Evolutionary conservation across 1,140 invertebrate genomes (phyloP), one percentile per base, ranked within the genome.

Genomic region (Pseudomyrmex dendroicus): DNA sequence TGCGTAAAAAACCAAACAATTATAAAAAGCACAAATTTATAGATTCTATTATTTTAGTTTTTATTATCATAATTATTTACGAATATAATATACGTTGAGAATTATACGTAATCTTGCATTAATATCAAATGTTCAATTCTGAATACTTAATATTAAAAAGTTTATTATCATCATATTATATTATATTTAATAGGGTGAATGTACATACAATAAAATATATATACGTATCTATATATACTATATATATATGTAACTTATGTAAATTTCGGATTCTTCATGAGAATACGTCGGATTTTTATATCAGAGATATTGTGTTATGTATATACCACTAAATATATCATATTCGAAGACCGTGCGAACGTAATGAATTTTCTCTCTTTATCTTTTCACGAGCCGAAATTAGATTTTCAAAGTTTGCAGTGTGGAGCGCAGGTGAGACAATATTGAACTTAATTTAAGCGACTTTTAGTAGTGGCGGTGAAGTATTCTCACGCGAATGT

Each of bases 401-500:
- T 50, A 59, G n/a, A 80, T 80, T 50, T 68, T 20, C 54, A 0
- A 80, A 80, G 56, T 80, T 72, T 59, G 66, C 66, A 44, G 35
- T 44, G 35, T 15, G 44, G 13, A 48, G 64, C 35, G 54, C 44
- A 80, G 54, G 44, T 72, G 22, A 80, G 35, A 72, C 76, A 72
- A 72, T 80, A 80, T 72, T 59, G 76, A 70, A 80, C 76, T 72
- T 80, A 64, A 80, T 54, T 80, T 50, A 35, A 12, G 66, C 56
- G 76, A 70, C 76, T 78, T 68, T 78, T 48, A 68, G 54, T 78
- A 48, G 62, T 66, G 5, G 35, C 63, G 17, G 35, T 20, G n/a
- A 46, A 64, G 46, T 52, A 4, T 61, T 52, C 17, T 52, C 2
- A 12, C 22, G 44, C 44, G 54, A 78, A 57, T 54, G 48, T 70